Base-by-base conservation (phyloP, 2,888 invertebrate species). In the Lottia scabra region DNA sequence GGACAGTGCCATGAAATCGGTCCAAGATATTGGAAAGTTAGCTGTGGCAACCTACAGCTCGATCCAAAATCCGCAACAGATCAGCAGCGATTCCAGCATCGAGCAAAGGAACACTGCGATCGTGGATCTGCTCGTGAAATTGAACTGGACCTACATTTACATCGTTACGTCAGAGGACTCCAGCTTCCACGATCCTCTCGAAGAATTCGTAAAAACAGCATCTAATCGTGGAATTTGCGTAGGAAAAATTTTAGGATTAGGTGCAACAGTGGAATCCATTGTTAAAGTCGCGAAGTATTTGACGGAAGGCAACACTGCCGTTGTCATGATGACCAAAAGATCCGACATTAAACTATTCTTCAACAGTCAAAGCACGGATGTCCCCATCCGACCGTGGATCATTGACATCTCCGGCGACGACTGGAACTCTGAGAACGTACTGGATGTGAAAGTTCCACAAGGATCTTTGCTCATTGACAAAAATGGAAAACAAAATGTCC, bases 101-200 rank as follows among this genome's bases (percentile, higher is more conserved):
- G 15, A 45, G 2, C 38, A 65, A 48, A 65, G 62, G 3, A 70
- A 68, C 16, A 70, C 67, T 3, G 78, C 80, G 6, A 68, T 85
- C 23, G 71, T 80, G 16, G 67, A 74, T 26, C 65, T 82, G 27
- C 66, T 84, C 12, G 23, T 73, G 6, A 66, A 64, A 26, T 75
- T 80, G 65, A 70, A 80, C 23, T 81, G 84, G 81, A 78, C 77
- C 1, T 78, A 81, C 43, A 74, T 82, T 10, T 77, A 78, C 62
- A 23, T 85, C 4, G 68, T 83, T 15, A 75, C 77, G 13, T 83
- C 85, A 10, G 63, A 45, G n/a, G 72, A 30, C 8, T 38, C 62
- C 8, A 26, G 65, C 44, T 70, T 76, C 64, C 66, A 62, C 6
- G 27, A 62, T 19, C 72, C 74, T 16, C 30, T 76, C 8, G 65